Percentiles rank a stretch among this genome's conserved stretches.
Evolutionary conservation across 2,113 vertebrate species (phyloP).

Genomic region (Nyctibius bracteatus): DNA sequence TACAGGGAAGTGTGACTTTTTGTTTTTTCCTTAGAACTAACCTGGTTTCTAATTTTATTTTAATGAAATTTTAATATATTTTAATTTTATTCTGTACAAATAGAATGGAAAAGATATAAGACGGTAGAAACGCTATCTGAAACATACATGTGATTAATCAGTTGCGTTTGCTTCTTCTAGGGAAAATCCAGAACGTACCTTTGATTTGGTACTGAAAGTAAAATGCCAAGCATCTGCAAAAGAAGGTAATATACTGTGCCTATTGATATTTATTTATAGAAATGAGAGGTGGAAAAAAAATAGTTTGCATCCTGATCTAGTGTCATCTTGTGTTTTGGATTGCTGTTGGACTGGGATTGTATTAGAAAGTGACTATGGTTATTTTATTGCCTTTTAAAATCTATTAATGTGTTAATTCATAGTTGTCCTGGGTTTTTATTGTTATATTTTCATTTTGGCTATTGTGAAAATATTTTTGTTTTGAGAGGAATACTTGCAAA

Average conservation of each 20-base stretch:
- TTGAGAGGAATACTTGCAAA: not conserved
- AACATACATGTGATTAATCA: not conserved
- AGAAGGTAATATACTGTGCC: constrained; percentile 77
- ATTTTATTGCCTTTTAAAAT: not conserved
- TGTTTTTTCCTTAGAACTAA: not conserved
- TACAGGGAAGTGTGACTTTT: not conserved
- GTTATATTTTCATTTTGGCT: not conserved
- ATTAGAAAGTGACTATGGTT: not conserved
- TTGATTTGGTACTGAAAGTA: constrained; percentile 94
- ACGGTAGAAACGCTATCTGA: not conserved
- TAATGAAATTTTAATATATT: not conserved
- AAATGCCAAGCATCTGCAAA: constrained; percentile 86
- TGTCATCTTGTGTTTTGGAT: not conserved
- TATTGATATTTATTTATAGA: not conserved
- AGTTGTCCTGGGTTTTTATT: not conserved
- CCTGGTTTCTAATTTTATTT: not conserved
- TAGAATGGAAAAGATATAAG: not conserved
- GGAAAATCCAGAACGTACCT: constrained; percentile 92
- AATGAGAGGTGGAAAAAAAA: not conserved
- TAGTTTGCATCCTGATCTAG: not conserved
- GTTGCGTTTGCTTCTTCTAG: constrained; percentile 70
- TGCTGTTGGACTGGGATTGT: not conserved
- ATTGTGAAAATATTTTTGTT: not conserved
- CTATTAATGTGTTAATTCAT: not conserved
- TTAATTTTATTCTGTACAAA: not conserved